Conservation (phyloP, 2,888 invertebrate genomes). For the Pharmacophagus antenor region DNA sequence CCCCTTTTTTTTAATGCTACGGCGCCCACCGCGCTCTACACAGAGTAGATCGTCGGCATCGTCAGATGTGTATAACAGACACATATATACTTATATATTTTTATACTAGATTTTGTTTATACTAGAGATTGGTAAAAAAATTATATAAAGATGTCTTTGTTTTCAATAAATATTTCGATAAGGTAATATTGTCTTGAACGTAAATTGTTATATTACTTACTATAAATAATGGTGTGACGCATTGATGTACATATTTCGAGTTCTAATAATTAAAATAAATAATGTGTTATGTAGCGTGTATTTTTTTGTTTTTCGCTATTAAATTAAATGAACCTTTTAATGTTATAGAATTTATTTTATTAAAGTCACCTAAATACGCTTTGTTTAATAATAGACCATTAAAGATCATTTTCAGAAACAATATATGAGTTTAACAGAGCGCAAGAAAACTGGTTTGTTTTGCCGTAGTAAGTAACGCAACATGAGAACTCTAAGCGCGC, state of each 20-base stretch:
- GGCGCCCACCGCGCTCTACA: no score
- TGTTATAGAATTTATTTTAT: neutral
- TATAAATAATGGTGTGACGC: neutral
- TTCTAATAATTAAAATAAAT: neutral
- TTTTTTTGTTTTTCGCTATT: neutral
- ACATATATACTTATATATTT: no score
- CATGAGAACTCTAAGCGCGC: constrained; percentile 38
- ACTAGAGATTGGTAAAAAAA: no score
- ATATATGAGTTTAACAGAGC: constrained; percentile 49
- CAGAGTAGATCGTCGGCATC: no score
- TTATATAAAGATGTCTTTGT: no score
- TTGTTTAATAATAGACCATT: neutral
- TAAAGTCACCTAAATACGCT: neutral
- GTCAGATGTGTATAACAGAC: no score
- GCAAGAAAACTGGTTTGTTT: constrained; percentile 46
- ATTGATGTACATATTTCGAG: neutral
- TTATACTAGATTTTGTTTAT: no score
- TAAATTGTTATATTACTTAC: neutral
- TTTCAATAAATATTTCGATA: neutral
- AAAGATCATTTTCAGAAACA: constrained; percentile 33
- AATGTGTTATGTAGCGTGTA: neutral
- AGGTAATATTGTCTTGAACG: neutral
- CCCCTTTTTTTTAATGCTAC: no score
- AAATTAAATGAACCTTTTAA: neutral
- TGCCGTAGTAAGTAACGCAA: constrained; percentile 38